Evolutionary conservation across 2,888 invertebrate genomes (phyloP), one percentile per base, ranked within the genome.

Genomic region (Clitarchus hookeri): DNA sequence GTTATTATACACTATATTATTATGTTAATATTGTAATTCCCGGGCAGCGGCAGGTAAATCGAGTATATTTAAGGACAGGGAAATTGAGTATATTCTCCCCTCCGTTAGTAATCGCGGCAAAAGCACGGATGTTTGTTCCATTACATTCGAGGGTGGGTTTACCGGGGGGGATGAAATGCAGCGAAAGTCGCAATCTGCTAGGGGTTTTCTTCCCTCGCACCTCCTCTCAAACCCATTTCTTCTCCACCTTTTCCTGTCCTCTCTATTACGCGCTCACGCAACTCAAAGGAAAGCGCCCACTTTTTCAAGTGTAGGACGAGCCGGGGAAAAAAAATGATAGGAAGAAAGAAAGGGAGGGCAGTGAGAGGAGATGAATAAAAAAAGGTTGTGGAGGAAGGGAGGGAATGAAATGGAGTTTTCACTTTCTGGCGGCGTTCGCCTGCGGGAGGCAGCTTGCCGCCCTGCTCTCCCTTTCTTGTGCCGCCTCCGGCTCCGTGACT

Each of bases 301-400:
- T 48, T 48, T 48, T 16, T 8, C 48, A 16, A 48, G 12, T 48
- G 48, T 48, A 16, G 48, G 48, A 48, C 16, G 48, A 48, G 48
- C 36, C 36, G 36, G 16, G 48, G 16, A 48, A 48, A 48, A 48
- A 48, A 48, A 48, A 48, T 11, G 48, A 48, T 48, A 19, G 65
- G 11, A n/a, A 65, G 65, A n/a, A 65, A n/a, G n/a, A 19, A 19
- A 19, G n/a, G 65, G 8, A n/a, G 65, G 23, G 16, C 65, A n/a
- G 65, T n/a, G 65, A 65, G 65, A 65, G 65, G 65, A 65, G n/a
- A 65, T 65, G 65, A 65, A 65, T n/a, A n/a, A n/a, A 65, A n/a
- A 65, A 65, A 16, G 6, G 65, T 36, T 19, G 65, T 19, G 23
- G 48, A 48, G 48, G 48, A 48, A 48, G 48, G 16, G 0, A 65